Evolutionary conservation across 2,888 invertebrate genomes (phyloP).

Genomic region (Tinea pellionella): DNA sequence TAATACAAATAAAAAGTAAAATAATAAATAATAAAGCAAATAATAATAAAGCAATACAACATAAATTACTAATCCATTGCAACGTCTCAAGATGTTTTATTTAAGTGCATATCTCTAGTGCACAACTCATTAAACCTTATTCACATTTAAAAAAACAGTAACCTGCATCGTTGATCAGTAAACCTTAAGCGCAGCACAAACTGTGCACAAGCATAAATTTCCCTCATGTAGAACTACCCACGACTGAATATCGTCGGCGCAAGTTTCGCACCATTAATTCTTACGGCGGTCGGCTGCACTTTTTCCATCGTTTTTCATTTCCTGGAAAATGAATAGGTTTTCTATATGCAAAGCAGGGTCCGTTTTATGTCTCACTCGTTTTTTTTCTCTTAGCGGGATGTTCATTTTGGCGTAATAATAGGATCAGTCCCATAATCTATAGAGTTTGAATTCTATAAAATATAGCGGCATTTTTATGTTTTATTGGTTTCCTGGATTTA

Average conservation of each 20-base stretch:
- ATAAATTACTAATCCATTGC: too few relatives aligned
- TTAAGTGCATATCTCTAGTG: too few relatives aligned
- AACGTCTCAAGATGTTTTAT: too few relatives aligned
- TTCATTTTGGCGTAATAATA: conserved; percentile 45
- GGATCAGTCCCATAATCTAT: conserved; percentile 34
- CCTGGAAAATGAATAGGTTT: conserved; percentile 19
- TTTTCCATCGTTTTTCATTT: conserved; percentile 30
- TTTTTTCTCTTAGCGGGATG: conserved; percentile 24
- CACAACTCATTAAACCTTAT: too few relatives aligned
- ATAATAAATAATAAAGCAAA: too few relatives aligned
- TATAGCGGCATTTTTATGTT: conserved; percentile 39
- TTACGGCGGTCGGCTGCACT: conserved; percentile 56
- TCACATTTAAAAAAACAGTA: not conserved
- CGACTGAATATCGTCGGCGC: conserved; percentile 20
- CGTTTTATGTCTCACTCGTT: conserved; percentile 17
- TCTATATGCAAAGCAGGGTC: conserved; percentile 19
- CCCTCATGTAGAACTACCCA: conserved; percentile 14
- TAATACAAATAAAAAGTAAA: too few relatives aligned
- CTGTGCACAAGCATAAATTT: conserved; percentile 16
- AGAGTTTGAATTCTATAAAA: conserved; percentile 21
- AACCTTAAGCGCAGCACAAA: conserved; percentile 12
- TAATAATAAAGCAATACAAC: too few relatives aligned
- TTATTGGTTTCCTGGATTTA: conserved; percentile 54
- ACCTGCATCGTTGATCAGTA: not conserved
- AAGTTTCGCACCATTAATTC: conserved; percentile 64